Evolutionary conservation across 2,113 vertebrate genomes (phyloP).

Genomic region (Melanerpes aurifrons): DNA sequence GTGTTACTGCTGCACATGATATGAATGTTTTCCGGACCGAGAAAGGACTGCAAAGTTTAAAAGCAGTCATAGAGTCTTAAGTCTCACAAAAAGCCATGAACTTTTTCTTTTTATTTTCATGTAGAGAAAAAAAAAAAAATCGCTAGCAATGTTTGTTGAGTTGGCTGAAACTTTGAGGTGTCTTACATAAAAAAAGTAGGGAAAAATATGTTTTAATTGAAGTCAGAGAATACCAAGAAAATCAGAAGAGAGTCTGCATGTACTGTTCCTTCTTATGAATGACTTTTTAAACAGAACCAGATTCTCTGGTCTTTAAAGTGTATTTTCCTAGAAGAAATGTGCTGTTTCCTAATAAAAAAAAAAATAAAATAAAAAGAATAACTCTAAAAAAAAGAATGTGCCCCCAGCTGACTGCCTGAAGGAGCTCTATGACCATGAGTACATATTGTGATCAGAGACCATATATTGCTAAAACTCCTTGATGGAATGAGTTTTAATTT

Average conservation of each 20-base stretch:
- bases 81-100: neutral
- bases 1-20: neutral
- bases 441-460: slow-evolving; percentile 37
- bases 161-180: slow-evolving; percentile 8
- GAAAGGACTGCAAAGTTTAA: slow-evolving; percentile 39
- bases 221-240: slow-evolving; percentile 28
- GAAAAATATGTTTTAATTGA: slow-evolving; percentile 16
- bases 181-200: neutral
- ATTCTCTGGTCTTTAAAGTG: slow-evolving; percentile 26
- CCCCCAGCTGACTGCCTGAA: slow-evolving; percentile 18
- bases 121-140: neutral
- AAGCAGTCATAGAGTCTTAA: slow-evolving; percentile 14
- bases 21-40: slow-evolving; percentile 11
- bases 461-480: slow-evolving; percentile 52
- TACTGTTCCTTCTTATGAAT: slow-evolving; percentile 11
- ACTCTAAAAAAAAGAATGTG: neutral
- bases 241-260: neutral
- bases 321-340: slow-evolving; percentile 37
- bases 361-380: neutral
- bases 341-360: slow-evolving; percentile 21
- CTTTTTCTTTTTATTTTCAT: neutral
- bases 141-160: neutral
- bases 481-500: slow-evolving; percentile 72
- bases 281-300: slow-evolving; percentile 41
- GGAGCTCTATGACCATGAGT: slow-evolving; percentile 4